Percentiles rank a stretch among this genome's conserved stretches.
These are phyloP conservation scores for Balearica regulorum DNA, from an alignment of 2,797 vertebrate species.

Conservation along the genomic window DNA sequence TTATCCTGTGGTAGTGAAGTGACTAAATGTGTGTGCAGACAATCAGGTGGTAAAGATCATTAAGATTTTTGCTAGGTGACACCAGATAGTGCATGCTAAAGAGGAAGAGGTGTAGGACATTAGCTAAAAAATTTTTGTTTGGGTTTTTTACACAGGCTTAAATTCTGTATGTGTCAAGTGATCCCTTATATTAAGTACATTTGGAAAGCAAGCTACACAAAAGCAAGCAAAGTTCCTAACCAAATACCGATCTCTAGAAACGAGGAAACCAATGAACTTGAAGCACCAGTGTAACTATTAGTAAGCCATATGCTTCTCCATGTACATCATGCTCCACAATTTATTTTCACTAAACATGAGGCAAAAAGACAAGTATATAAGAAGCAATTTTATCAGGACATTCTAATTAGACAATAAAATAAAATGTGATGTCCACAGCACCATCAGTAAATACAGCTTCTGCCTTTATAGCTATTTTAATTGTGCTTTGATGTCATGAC, in stretches of 20 bases:
- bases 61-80: not conserved
- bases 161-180: not conserved
- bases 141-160: not conserved
- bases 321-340: not conserved
- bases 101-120: not conserved
- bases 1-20: not conserved
- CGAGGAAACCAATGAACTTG: not conserved
- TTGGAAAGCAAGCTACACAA: not conserved
- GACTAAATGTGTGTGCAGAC: not conserved
- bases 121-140: not conserved
- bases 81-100: not conserved
- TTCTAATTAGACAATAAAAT: not conserved
- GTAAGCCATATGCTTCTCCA: not conserved
- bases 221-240: not conserved
- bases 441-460: not conserved
- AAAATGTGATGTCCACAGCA: not conserved
- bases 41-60: not conserved
- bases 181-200: not conserved
- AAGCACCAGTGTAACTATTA: not conserved
- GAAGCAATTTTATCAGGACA: not conserved
- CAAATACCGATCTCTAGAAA: not conserved
- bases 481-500: not conserved
- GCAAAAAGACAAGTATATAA: not conserved
- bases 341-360: not conserved
- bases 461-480: not conserved